Evolutionary conservation across 2,888 invertebrate species (phyloP), one percentile per base, ranked within the genome.

Genomic region (Xestia rhomboidea): DNA sequence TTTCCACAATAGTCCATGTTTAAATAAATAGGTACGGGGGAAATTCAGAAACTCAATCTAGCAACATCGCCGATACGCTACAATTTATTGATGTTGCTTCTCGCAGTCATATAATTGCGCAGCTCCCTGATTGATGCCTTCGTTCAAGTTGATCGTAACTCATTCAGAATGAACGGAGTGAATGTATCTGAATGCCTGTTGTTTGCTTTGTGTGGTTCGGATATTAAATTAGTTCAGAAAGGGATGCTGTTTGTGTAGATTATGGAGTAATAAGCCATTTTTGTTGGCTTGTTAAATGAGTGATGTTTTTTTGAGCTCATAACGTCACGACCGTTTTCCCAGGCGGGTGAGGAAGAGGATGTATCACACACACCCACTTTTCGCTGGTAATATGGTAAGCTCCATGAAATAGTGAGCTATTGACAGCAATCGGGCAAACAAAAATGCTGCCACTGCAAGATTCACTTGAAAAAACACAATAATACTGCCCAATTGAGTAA

Each of bases 31-130:
- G 8, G 15, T 3, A 64, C 1, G n/a, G n/a, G 63, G 38, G 41
- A 64, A 41, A n/a, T 64, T 15, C n/a, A 1, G n/a, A 64, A n/a
- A 15, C n/a, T 1, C 0, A 1, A 11, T 62, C 7, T 64, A 18
- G 41, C 64, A 64, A 64, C 64, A 64, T 63, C 60, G 41, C 34
- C 77, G 87, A 88, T 87, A 87, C 74, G 81, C 79, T 81, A 81
- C 87, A 89, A 90, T 89, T 86, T 88, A 86, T 87, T 77, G 88
- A 88, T 84, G 79, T 85, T 78, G 77, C 75, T 84, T 76, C 84
- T 83, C 79, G 24, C 72, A 66, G 72, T 75, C 82, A 86, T 85
- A 80, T 85, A 78, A 87, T 85, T 89, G 87, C 87, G 87, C 82
- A 83, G 82, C 57, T 34, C 70, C 41, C 76, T 89, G 90, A 91